Evolutionary conservation across 2,888 invertebrate species (phyloP).

Genomic region (Brachylomia viminalis): DNA sequence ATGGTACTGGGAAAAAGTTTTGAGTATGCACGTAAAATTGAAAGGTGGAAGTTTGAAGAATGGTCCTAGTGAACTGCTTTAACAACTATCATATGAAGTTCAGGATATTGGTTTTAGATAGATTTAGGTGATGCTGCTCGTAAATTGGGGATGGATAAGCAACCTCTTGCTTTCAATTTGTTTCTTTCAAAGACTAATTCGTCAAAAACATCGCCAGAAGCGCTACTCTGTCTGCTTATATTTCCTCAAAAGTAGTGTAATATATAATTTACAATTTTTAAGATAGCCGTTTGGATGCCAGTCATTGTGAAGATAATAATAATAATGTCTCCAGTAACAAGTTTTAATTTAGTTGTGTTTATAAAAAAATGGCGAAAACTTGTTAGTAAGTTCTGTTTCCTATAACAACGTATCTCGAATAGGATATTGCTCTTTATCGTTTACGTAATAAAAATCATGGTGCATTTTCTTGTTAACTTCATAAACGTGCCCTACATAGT

Average conservation of each 20-base stretch:
- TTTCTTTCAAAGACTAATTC: neutral
- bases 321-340: too few species aligned
- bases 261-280: too few species aligned
- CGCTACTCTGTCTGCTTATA: neutral
- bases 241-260: too few species aligned
- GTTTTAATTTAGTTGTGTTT: too few species aligned
- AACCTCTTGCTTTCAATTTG: neutral
- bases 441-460: slow-evolving; percentile 10
- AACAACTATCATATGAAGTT: slow-evolving; percentile 47
- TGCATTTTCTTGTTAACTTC: neutral
- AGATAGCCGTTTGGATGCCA: neutral
- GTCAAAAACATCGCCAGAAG: neutral
- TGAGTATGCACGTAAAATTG: slow-evolving; percentile 67
- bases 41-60: slow-evolving; percentile 65
- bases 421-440: neutral
- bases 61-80: slow-evolving; percentile 48
- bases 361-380: neutral
- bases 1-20: slow-evolving; percentile 63
- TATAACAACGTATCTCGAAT: neutral
- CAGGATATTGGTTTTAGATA: slow-evolving; percentile 50
- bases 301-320: too few species aligned
- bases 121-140: slow-evolving; percentile 30
- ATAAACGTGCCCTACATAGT: neutral
- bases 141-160: slow-evolving; percentile 23
- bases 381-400: neutral